Conservation (phyloP, 2,888 invertebrate species). For the Anaspis maculata region DNA sequence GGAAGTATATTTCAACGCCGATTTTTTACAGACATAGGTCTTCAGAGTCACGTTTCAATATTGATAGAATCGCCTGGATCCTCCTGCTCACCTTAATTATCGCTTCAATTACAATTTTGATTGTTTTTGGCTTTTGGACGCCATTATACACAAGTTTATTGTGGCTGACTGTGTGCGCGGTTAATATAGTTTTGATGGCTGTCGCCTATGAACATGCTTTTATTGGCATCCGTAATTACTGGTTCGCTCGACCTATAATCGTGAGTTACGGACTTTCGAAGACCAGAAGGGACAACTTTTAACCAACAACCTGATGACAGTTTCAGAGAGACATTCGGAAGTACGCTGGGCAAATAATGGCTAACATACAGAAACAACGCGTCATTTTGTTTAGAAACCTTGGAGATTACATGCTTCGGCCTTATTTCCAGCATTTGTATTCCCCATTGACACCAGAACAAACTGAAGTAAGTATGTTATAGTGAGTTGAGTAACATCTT, state of each 20-base stretch:
- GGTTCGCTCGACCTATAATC: too few relatives aligned
- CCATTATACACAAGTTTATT: slow-evolving; percentile 20
- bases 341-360: background rate
- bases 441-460: slow-evolving; percentile 4
- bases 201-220: slow-evolving; percentile 21
- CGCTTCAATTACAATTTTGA: slow-evolving; percentile 11
- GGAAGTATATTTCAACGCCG: too few relatives aligned
- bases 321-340: background rate
- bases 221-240: slow-evolving; percentile 3
- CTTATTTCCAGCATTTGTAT: slow-evolving; percentile 22
- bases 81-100: slow-evolving; percentile 13
- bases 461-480: slow-evolving; percentile 1
- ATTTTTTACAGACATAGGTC: too few relatives aligned
- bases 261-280: slow-evolving; percentile 3
- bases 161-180: slow-evolving; percentile 20
- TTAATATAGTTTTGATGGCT: slow-evolving; percentile 17
- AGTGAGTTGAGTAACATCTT: too few relatives aligned
- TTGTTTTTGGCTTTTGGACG: slow-evolving; percentile 26
- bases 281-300: slow-evolving; percentile 2
- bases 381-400: slow-evolving; percentile 18
- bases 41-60: too few relatives aligned
- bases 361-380: slow-evolving; percentile 13
- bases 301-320: background rate
- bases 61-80: too few relatives aligned
- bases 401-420: slow-evolving; percentile 18